phyloP scores from a whole-genome alignment of 2,888 invertebrate species.

The Osedax frankpressi region DNA sequence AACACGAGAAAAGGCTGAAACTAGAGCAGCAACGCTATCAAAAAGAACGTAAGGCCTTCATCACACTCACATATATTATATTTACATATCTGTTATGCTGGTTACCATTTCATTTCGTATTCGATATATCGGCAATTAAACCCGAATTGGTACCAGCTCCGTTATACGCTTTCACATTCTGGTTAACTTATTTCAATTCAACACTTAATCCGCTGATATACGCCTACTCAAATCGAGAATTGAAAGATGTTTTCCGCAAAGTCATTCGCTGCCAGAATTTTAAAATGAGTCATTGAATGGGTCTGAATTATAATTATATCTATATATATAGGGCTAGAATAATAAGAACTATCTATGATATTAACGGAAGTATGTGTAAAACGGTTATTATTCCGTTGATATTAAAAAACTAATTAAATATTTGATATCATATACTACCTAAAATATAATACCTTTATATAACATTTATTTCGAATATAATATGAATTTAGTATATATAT shows the following conservation, averaged over 20 bases:
- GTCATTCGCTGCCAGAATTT: slow-evolving; percentile 25
- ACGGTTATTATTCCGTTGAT: no score
- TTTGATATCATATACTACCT: no score
- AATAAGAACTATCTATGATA: no score
- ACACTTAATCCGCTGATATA: slow-evolving; percentile 28
- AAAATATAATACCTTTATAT: no score
- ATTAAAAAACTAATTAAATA: no score
- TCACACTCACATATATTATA: slow-evolving; percentile 26
- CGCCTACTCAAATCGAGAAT: slow-evolving; percentile 26
- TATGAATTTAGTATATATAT: no score
- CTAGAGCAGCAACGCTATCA: background rate
- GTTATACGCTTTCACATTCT: slow-evolving; percentile 26
- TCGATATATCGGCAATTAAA: slow-evolving; percentile 27
- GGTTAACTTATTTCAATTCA: slow-evolving; percentile 28
- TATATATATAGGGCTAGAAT: no score
- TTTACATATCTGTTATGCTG: slow-evolving; percentile 27
- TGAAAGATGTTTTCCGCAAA: slow-evolving; percentile 23
- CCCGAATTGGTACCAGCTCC: slow-evolving; percentile 24
- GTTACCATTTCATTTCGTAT: slow-evolving; percentile 29
- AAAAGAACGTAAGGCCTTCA: slow-evolving; percentile 25
- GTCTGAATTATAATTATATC: no score
- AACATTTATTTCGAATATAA: no score
- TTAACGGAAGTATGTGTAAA: no score
- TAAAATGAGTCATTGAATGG: no score
- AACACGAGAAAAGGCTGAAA: background rate